A percentile compares a stretch with the other conserved stretches of the same genome.
phyloP scores from a whole-genome alignment of 2,113 vertebrate species.

The Desmodus rotundus region DNA sequence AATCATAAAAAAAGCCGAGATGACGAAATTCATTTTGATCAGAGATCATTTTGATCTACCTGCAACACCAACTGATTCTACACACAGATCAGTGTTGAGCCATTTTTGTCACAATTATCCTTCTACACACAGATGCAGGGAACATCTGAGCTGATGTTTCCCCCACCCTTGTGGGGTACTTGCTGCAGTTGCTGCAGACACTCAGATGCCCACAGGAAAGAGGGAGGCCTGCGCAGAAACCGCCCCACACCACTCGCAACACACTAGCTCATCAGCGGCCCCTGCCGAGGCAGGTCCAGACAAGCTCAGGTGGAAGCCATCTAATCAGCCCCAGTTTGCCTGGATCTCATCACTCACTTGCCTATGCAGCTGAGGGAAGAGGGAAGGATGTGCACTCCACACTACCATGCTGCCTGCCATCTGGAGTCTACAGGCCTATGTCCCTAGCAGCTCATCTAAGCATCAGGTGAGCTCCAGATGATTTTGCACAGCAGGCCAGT shows the following conservation, averaged over 20 bases:
- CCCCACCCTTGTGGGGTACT: neutral
- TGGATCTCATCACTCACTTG: neutral
- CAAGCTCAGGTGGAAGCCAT: too few relatives aligned
- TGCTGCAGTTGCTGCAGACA: neutral
- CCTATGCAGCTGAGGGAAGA: neutral
- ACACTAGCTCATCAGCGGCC: neutral
- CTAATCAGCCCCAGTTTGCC: neutral
- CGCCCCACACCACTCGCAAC: accelerated
- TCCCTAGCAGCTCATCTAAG: neutral
- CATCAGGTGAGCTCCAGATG: neutral
- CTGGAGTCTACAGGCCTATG: neutral
- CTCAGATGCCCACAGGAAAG: neutral
- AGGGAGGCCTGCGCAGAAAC: neutral
- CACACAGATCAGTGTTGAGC: neutral
- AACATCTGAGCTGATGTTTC: neutral
- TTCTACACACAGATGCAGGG: neutral
- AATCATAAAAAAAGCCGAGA: neutral
- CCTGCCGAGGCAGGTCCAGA: neutral
- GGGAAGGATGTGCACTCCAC: neutral
- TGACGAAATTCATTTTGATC: constrained; percentile 50
- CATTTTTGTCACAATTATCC: constrained; percentile 21
- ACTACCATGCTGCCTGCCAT: accelerated
- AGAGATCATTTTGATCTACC: neutral
- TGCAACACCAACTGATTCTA: neutral
- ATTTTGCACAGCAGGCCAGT: neutral